A percentile compares a stretch with the other conserved stretches of the same genome.
phyloP scores from a whole-genome alignment of 1,140 invertebrate species.

The Metaphire vulgaris region DNA sequence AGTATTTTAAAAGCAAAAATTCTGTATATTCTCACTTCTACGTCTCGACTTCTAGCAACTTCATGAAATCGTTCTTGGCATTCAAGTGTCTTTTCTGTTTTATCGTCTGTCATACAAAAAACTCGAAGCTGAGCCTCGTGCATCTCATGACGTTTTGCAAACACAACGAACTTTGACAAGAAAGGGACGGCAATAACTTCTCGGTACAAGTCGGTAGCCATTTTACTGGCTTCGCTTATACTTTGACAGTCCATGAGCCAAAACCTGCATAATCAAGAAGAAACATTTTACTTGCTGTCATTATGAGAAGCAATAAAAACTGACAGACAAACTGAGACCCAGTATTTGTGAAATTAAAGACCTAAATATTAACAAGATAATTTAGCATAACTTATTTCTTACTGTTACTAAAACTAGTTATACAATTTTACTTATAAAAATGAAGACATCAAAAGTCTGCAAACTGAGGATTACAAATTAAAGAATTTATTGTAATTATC shows the following conservation, averaged over 20 bases:
- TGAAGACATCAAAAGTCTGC: no score
- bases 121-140: constrained; percentile 90
- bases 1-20: no score
- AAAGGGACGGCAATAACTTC: constrained; percentile 98
- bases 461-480: no score
- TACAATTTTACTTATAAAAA: no score
- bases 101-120: constrained; percentile 99
- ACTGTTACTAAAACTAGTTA: no score
- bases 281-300: no score
- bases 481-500: no score
- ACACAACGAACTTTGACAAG: constrained; percentile 97
- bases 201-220: constrained; percentile 97
- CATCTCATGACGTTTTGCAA: constrained; percentile 84
- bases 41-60: constrained; percentile 94
- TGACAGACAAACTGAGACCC: no score
- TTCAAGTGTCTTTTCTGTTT: constrained; percentile 96
- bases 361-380: no score
- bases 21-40: constrained; percentile 80
- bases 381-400: no score
- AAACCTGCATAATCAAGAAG: constrained; percentile 58
- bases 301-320: no score
- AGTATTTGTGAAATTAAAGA: no score
- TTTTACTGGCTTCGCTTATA: constrained; percentile 89
- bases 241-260: constrained; percentile 99
- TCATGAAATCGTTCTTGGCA: constrained; percentile 94